phyloP scores from a whole-genome alignment of 2,797 vertebrate genomes.

The Darevskia mixta region DNA sequence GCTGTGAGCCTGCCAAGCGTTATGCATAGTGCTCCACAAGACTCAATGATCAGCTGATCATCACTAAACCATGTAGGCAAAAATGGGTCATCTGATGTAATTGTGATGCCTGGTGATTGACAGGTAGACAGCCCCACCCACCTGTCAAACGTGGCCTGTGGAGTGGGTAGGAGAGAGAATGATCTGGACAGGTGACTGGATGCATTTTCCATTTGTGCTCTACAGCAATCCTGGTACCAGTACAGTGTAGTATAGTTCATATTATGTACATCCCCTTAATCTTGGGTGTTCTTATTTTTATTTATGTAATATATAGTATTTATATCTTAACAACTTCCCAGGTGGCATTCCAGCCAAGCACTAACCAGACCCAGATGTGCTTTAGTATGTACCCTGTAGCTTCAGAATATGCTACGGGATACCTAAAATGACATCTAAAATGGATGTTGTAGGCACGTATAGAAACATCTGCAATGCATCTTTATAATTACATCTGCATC shows the following conservation, averaged over 20 bases:
- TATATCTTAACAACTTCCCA: neutral
- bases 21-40: too few relatives aligned
- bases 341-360: neutral
- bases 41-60: too few relatives aligned
- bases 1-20: too few relatives aligned
- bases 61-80: too few relatives aligned
- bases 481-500: neutral
- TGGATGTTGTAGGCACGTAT: neutral
- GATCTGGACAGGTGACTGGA: too few relatives aligned
- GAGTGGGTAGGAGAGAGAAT: too few relatives aligned
- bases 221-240: neutral
- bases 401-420: neutral
- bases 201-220: neutral
- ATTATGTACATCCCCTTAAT: neutral
- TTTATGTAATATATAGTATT: neutral
- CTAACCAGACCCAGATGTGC: neutral
- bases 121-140: too few relatives aligned
- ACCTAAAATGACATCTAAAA: neutral
- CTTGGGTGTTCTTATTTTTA: neutral
- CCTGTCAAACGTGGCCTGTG: too few relatives aligned
- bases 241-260: too few relatives aligned
- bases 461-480: neutral
- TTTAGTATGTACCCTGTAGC: neutral
- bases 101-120: too few relatives aligned
- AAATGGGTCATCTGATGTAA: too few relatives aligned